Base-by-base conservation (phyloP, 2,888 invertebrate genomes). In the Siphlonurus alternatus region DNA sequence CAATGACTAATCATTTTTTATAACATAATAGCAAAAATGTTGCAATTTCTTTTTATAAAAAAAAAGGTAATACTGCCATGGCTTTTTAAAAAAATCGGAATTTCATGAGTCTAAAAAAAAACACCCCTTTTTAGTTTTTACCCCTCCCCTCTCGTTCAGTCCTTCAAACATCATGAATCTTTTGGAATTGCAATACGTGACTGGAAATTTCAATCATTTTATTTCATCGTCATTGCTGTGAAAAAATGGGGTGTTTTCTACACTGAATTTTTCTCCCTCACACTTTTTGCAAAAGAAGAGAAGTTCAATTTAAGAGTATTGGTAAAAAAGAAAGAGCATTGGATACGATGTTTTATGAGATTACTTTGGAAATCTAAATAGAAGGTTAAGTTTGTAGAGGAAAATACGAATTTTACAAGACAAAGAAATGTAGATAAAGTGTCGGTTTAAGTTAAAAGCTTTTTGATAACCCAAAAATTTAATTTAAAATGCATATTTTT, bases 151-250 rank as follows among this genome's bases (percentile, higher is more conserved):
- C 5, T 56, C 5, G 5, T 56, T 56, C 56, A 56, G 20, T 56
- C 56, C 56, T 22, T 56, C 56, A 22, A 22, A n/a, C 56, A 22
- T 22, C 56, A 56, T 56, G 56, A n/a, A 56, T 56, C 56, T 56
- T 56, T 22, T 22, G 19, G n/a, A 56, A 56, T 56, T 56, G 56
- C 19, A n/a, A n/a, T 20, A 56, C 56, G 56, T 56, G 56, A 56
- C 56, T 56, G 56, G 56, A 56, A 56, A 56, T 56, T 56, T 56
- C 56, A 56, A 56, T 56, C 22, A 22, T 56, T 56, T 56, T 7
- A 56, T 56, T 56, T 56, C 7, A 22, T 56, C 15, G 7, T 38
- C 15, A 38, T 15, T 38, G 38, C 15, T 38, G 15, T 38, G 15
- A 38, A 38, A 38, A 38, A 38, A 38, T 38, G 38, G 5, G 38